Evolutionary conservation across 2,113 vertebrate species (phyloP).

Genomic region (Ictidomys tridecemlineatus): DNA sequence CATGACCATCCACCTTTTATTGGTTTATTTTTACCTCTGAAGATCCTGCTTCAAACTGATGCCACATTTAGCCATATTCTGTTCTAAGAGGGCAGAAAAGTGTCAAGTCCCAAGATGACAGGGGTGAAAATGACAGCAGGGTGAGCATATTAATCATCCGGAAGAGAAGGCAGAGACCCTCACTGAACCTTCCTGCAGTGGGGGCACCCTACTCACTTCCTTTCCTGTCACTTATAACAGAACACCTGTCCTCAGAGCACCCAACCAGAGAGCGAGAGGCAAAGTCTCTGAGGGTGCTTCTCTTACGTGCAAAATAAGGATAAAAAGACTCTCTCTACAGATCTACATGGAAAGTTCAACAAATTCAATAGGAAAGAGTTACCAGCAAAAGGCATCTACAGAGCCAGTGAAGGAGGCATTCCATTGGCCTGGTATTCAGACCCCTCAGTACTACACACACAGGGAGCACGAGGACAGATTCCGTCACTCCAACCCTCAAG

Average conservation of each 20-base stretch:
- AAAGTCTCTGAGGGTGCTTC: not conserved
- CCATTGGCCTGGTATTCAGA: not conserved
- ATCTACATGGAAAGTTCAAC: not conserved
- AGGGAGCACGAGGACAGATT: not conserved
- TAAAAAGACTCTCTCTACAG: not conserved
- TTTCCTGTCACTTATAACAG: not conserved
- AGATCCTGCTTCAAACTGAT: not conserved
- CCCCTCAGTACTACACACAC: not conserved
- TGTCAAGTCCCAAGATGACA: not conserved
- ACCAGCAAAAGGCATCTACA: not conserved
- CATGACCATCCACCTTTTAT: not conserved
- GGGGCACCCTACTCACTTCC: not conserved
- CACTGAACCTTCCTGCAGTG: not conserved
- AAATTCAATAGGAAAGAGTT: not conserved
- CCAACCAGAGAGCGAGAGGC: not conserved
- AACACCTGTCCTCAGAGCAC: not conserved
- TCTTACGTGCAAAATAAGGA: not conserved
- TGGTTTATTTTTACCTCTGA: not conserved
- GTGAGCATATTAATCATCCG: not conserved
- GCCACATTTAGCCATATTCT: not conserved
- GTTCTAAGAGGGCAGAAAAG: not conserved
- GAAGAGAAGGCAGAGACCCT: not conserved
- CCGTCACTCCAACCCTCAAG: not conserved
- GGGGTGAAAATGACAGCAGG: accelerated
- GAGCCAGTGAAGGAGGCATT: not conserved